Evolutionary conservation across 2,797 vertebrate genomes (phyloP), one percentile per base, ranked within the genome.

Genomic region (Melopsittacus undulatus): DNA sequence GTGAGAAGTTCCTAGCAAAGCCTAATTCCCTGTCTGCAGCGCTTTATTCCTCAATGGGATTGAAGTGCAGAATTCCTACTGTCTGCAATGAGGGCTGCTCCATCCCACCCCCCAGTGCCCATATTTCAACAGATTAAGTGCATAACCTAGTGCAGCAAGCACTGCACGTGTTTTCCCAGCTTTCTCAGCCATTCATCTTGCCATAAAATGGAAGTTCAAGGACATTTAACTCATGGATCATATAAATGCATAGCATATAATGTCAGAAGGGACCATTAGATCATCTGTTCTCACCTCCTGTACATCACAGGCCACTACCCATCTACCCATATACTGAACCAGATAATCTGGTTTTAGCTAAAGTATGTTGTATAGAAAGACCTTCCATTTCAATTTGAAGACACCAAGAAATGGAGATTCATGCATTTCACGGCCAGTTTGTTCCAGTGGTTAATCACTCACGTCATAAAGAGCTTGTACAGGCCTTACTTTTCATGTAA

Each of bases 121-220:
- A 27, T 77, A 78, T 93, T 87, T 95, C 84, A 85, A 15, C 4
- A 57, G 48, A 29, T 68, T 61, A 40, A 92, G 40, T 24, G n/a
- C 29, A 66, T 15, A 81, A 54, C 26, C 48, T 8, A 24, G 13
- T 17, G 46, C 67, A 61, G 57, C 66, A 63, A 94, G 29, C 57
- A 63, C 38, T 61, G 27, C 78, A 73, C 0, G 0, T 86, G 90
- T 77, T 93, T 82, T n/a, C 34, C 32, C 75, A 83, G 68, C 48
- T 64, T 85, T 78, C 32, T 75, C 29, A 74, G 68, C 30, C 57
- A 66, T 87, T 83, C 42, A 22, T 85, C 68, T 64, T 48, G 48
- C 81, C 75, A 52, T 70, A 32, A 92, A 94, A 91, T 24, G 20
- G 64, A 89, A 87, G 42, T 76, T 84, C 87, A 83, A 94, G 78